Evolutionary conservation across 2,113 vertebrate species (phyloP).

Genomic region (Zosterops japonicus): DNA sequence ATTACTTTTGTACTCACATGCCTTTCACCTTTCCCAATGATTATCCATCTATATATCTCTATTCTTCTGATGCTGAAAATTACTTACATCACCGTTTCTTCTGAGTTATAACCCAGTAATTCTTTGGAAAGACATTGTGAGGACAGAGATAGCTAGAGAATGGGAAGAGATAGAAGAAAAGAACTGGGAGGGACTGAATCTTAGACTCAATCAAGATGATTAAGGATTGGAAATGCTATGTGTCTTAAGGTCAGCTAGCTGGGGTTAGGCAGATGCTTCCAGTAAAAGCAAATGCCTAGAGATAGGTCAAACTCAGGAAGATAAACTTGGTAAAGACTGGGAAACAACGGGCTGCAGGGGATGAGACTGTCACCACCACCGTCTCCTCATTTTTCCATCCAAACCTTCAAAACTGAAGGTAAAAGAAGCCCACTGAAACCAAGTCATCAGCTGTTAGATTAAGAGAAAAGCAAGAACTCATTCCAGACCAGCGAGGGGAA

Average conservation of each 20-base stretch:
- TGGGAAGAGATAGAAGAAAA: not conserved
- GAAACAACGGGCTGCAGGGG: not conserved
- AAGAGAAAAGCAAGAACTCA: not conserved
- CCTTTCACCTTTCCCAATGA: not conserved
- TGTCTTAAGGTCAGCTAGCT: not conserved
- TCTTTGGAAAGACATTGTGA: not conserved
- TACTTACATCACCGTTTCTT: not conserved
- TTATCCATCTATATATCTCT: not conserved
- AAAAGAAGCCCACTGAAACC: not conserved
- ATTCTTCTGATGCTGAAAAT: not conserved
- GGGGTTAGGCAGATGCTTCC: not conserved
- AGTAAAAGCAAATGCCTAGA: not conserved
- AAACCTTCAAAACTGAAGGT: not conserved
- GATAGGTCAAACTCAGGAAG: not conserved
- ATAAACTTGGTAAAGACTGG: not conserved
- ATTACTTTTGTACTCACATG: not conserved
- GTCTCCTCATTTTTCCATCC: not conserved
- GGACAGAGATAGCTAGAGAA: not conserved
- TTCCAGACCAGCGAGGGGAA: not conserved
- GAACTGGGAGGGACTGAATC: not conserved
- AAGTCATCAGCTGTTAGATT: not conserved
- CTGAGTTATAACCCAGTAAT: not conserved
- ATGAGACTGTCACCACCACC: not conserved
- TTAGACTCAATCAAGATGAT: not conserved
- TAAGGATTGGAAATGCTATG: rapidly evolving